Evolutionary conservation across 2,797 vertebrate genomes (phyloP), one percentile per base, ranked within the genome.

Genomic region (Pterois miles): DNA sequence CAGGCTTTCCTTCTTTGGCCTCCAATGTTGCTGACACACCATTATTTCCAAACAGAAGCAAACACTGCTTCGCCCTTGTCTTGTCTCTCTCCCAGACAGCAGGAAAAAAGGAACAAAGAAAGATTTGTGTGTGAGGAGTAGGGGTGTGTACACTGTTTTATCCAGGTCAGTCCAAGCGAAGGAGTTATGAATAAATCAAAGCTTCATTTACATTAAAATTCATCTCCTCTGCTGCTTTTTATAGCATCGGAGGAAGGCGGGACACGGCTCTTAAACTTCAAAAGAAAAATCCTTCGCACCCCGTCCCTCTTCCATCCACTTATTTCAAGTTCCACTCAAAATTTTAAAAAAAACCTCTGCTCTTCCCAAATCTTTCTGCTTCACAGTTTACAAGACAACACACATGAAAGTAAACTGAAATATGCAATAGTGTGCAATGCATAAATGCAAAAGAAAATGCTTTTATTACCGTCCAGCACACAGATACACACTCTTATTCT

Each of bases 111-210:
- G 8, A 67, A 36, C 1, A 65, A 27, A 64, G 48, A 58, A 53
- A 36, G 4, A 14, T 43, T 62, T 72, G 72, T 53, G 54, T 31
- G 54, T 13, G 54, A 20, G 56, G 5, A n/a, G 16, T 12, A 5
- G 20, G 27, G 20, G 4, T 23, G 53, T 69, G 62, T 57, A 25
- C 2, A 38, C 9, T 7, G 36, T 75, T 81, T 76, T 80, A 89
- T 86, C 73, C 85, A 90, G 87, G 89, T 88, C 91, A 90, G 74
- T 40, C 74, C 58, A 29, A 86, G 81, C 40, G 73, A 84, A 77
- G 40, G 62, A 78, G 79, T 82, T 75, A 88, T 92, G 88, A 94
- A 94, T 92, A 92, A 94, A 92, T 91, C 87, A 92, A 82, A 88
- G 76, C 71, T 76, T 77, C 76, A 89, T 86, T 86, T 86, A 78